Base-by-base conservation (phyloP, 2,888 invertebrate genomes). In the Drosophila tripunctata region DNA sequence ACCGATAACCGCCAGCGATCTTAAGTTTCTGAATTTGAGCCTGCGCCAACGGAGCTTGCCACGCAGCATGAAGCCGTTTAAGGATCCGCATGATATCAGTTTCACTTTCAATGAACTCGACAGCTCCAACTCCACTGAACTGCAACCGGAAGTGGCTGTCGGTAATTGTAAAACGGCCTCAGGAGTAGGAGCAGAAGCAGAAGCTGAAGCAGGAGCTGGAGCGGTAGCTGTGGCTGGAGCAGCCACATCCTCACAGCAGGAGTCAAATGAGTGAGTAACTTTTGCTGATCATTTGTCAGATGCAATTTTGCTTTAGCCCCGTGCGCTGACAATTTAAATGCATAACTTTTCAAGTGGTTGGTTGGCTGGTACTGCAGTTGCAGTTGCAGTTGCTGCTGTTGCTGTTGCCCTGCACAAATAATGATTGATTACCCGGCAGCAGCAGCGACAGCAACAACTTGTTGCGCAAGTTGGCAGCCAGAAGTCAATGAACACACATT, bases 51-150 rank as follows among this genome's bases (percentile, higher is more conserved):
- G 90, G 27, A 91, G 89, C 38, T 68, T 90, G 72, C 90, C 90
- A 76, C 90, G 89, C 74, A 88, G 88, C 78, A 78, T 89, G 82
- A 90, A 90, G 81, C 85, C 90, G 35, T 81, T 83, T 75, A 88
- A 86, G 80, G 84, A 89, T 86, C 73, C 86, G 17, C 89, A 90
- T 51, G 89, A 91, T 77, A 90, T 90, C 52, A 91, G 91, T 89
- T 91, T 91, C 80, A 91, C 89, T 66, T 91, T 91, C 75, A 90
- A 88, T 52, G 91, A 91, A 78, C 74, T 88, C 31, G 87, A 87
- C 61, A 71, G 58, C 57, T 51, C 10, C 12, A 36, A 27, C 22
- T 35, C 47, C 8, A 19, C 38, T 10, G 41, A 43, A 12, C 41
- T 31, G 40, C 50, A 51, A 43, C 63, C 79, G 76, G 76, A 79